Evolutionary conservation across 2,113 vertebrate species (phyloP).

Genomic region (Hyla sarda): DNA sequence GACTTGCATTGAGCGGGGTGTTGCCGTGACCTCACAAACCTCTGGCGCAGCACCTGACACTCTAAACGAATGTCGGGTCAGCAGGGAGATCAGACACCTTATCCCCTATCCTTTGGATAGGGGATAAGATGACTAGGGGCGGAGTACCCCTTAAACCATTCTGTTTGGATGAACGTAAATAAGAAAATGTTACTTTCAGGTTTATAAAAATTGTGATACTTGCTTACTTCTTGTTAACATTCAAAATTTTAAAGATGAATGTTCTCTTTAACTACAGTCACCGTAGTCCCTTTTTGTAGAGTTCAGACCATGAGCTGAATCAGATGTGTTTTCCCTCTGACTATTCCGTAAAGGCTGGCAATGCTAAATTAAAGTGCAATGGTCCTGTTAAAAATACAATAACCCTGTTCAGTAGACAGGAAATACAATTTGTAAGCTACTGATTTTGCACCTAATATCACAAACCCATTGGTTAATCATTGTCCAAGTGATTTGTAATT

Average conservation of each 20-base stretch:
- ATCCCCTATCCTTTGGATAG: no score
- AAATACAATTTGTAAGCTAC: conserved; percentile 38
- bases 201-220: no score
- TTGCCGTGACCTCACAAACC: no score
- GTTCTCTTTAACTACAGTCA: neutral
- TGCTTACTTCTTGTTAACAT: no score
- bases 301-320: neutral
- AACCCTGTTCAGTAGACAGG: conserved; percentile 49
- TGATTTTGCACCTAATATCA: conserved; percentile 2
- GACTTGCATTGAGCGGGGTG: no score
- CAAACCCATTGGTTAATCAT: conserved; percentile 42
- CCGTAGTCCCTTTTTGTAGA: neutral
- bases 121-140: no score
- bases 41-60: no score
- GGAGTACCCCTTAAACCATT: no score
- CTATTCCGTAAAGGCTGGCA: neutral
- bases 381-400: conserved; percentile 42
- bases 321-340: neutral
- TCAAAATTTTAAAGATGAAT: neutral
- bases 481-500: conserved; percentile 37
- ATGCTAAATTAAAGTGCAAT: conserved; percentile 46
- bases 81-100: no score
- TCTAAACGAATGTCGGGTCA: no score
- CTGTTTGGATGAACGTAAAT: no score
- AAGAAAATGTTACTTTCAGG: no score